Conservation (phyloP, 1,140 invertebrate genomes). For the Microvelia longipes region DNA sequence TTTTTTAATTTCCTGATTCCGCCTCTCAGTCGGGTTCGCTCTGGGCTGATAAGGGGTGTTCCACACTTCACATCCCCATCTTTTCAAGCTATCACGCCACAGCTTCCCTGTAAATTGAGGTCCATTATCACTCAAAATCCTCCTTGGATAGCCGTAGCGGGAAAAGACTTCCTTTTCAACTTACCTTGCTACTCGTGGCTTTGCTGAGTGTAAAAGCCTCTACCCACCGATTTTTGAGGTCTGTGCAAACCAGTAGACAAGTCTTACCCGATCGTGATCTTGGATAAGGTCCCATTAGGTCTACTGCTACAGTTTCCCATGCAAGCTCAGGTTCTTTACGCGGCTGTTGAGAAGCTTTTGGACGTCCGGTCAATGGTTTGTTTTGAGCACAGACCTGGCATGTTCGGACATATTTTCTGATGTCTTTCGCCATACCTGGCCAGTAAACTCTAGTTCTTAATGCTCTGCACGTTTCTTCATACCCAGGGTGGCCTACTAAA, state of each 20-base stretch:
- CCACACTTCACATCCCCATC: background rate
- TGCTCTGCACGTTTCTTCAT: constrained; percentile 10
- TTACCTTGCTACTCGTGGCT: constrained; percentile 27
- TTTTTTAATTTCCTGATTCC: background rate
- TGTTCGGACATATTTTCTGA: constrained; percentile 11
- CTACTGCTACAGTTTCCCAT: constrained; percentile 7
- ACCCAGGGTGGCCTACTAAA: constrained; percentile 18
- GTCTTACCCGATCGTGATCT: background rate
- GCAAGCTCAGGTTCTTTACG: background rate
- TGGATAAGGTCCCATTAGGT: background rate
- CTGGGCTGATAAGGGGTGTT: background rate
- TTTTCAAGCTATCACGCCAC: background rate
- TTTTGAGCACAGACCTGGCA: constrained; percentile 16
- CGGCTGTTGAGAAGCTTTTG: constrained; percentile 6
- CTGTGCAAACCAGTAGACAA: background rate
- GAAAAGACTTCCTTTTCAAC: constrained; percentile 27
- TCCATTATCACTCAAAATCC: constrained; percentile 28
- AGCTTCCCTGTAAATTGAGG: background rate
- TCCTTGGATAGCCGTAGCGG: constrained; percentile 27
- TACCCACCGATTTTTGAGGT: constrained; percentile 15
- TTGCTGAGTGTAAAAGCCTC: constrained; percentile 21
- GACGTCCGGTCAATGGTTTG: constrained; percentile 11
- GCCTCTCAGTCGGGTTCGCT: background rate
- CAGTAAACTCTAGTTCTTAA: constrained; percentile 15
- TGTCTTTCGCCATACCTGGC: constrained; percentile 17